Base-by-base conservation (phyloP, 92 coral and sea anemone genomes). In the Porites evermanni region DNA sequence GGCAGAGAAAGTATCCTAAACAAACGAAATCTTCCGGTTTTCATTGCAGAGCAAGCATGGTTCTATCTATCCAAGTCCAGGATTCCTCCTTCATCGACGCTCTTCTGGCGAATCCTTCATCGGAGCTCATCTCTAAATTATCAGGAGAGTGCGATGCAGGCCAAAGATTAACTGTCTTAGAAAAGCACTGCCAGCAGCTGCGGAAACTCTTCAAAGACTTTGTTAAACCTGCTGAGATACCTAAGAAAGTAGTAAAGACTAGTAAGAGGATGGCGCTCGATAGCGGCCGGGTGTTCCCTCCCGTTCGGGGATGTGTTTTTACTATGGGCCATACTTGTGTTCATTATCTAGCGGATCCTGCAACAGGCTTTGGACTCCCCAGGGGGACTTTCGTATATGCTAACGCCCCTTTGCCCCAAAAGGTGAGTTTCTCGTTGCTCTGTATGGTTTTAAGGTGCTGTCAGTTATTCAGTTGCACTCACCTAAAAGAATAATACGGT, bases 121-220 rank as follows among this genome's bases (percentile, higher is more conserved):
- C 90, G 19, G 75, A 91, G 12, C 85, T 86, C 50, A 54, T 95
- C 77, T 70, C 89, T 59, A 70, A 76, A 20, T 90, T 95, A 58
- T 95, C 93, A 51, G 93, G 84, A 26, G 92, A 92, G 69, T 78
- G 96, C 78, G 98, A 97, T 68, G 98, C 98, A 2, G 99, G 99
- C 18, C 90, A 88, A 68, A 92, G 99, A 61, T 96, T 91, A 51
- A 70, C 89, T 50, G 95, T 97, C 58, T 63, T 84, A 4, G 97
- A 95, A 73, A 69, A 63, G 13, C 98, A 97, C 82, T 97, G 99
- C 75, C 94, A 97, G 38, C 96, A 97, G 80, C 79, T 97, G 71
- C 94, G 99, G 47, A 94, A 89, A 79, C 94, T 97, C 73, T 97
- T 95, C 91, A 97, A 97, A 69, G 99, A 97, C 79, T 91, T 93